phyloP scores from a whole-genome alignment of 2,888 invertebrate genomes.

The Pharmacophagus antenor region DNA sequence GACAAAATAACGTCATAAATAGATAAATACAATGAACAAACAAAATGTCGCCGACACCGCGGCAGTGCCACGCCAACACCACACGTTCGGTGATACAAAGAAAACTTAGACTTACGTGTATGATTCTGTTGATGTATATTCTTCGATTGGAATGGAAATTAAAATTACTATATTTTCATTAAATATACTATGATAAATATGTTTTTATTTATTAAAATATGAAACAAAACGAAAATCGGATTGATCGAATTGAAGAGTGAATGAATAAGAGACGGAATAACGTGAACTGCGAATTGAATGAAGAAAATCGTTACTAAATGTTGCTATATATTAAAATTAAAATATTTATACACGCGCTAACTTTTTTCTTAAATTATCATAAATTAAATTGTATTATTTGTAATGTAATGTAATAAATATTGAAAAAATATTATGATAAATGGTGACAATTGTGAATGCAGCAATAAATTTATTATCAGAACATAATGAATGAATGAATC shows the following conservation, averaged over 20 bases:
- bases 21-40: conserved; percentile 73
- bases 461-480: neutral
- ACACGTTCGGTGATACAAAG: conserved; percentile 35
- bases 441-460: neutral
- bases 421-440: too few relatives aligned
- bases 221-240: conserved; percentile 56
- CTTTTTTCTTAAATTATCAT: neutral
- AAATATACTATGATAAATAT: conserved; percentile 52
- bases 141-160: conserved; percentile 25
- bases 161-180: conserved; percentile 40
- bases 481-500: conserved; percentile 34
- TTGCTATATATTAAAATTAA: conserved; percentile 27
- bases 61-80: conserved; percentile 71
- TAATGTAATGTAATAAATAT: neutral
- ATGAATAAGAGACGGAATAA: conserved; percentile 41
- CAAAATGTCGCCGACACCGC: conserved; percentile 74
- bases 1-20: conserved; percentile 42
- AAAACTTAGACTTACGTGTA: conserved; percentile 59
- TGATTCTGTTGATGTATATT: conserved; percentile 48
- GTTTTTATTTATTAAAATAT: conserved; percentile 51
- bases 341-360: too few relatives aligned
- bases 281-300: conserved; percentile 46
- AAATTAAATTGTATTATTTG: neutral
- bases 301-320: conserved; percentile 30
- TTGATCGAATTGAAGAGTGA: conserved; percentile 56